Percentiles rank a stretch among this genome's conserved stretches.
Conservation (phyloP, 92 coral and sea anemone species). For the Palythoa grandis region DNA sequence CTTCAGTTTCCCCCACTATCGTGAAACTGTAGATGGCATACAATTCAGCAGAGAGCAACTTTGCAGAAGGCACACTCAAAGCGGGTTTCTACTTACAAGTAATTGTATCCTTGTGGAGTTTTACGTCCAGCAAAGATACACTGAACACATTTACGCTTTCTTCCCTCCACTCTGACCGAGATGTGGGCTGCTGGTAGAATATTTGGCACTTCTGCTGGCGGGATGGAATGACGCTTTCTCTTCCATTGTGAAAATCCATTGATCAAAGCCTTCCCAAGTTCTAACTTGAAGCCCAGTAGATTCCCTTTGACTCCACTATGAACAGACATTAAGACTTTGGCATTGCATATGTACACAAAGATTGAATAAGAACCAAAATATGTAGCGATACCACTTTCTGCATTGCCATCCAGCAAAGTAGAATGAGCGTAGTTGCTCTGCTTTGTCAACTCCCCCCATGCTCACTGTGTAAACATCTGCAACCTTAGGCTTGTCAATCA, state of each 20-base stretch:
- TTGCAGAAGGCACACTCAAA: slow-evolving; percentile 47
- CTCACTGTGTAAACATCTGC: neutral
- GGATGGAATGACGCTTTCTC: neutral
- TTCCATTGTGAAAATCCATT: neutral
- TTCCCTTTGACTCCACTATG: no score
- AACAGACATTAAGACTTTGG: no score
- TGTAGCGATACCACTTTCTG: neutral
- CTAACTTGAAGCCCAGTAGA: neutral
- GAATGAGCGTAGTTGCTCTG: neutral
- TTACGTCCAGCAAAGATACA: slow-evolving; percentile 45
- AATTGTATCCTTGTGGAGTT: slow-evolving; percentile 49
- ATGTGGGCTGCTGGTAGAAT: neutral
- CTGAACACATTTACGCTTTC: neutral
- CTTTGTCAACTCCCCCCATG: neutral
- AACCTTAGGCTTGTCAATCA: neutral
- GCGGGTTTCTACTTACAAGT: slow-evolving; percentile 42
- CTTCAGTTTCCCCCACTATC: no score
- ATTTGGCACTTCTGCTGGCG: no score
- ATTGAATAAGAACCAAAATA: neutral
- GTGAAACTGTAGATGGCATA: no score
- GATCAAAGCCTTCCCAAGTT: neutral
- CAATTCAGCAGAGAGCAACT: slow-evolving; percentile 59
- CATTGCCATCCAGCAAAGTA: neutral
- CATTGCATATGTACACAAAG: no score
- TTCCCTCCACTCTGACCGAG: neutral